Conservation (phyloP, 2,113 vertebrate species). For the Gnathonemus longibarbis region DNA sequence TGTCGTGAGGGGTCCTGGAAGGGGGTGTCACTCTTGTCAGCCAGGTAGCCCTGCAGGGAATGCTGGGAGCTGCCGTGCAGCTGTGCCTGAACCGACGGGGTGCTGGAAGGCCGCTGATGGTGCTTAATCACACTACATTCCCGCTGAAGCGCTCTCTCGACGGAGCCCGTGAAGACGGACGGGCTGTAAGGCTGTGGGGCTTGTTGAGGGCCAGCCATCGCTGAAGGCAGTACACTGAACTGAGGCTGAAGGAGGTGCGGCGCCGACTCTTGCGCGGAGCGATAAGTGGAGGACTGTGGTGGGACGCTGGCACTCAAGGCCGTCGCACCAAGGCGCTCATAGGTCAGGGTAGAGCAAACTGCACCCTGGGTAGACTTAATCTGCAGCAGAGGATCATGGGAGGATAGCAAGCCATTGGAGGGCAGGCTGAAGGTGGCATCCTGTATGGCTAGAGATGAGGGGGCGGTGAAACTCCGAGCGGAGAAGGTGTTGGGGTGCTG, state of each 20-base stretch:
- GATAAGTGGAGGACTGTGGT: constrained; percentile 94
- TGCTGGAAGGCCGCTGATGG: constrained; percentile 97
- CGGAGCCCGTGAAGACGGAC: constrained; percentile 83
- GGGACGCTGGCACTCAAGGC: constrained; percentile 75
- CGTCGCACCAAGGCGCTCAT: constrained; percentile 77
- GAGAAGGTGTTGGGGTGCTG: constrained; percentile 85
- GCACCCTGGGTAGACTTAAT: constrained; percentile 84
- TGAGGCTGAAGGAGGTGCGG: constrained; percentile 95
- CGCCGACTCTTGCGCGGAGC: constrained; percentile 96
- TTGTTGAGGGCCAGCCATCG: constrained; percentile 71
- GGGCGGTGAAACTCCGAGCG: constrained; percentile 78
- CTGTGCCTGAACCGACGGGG: constrained; percentile 78
- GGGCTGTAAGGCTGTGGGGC: constrained; percentile 75
- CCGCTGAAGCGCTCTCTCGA: constrained; percentile 95
- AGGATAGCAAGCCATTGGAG: constrained; percentile 80
- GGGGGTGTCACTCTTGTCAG: constrained; percentile 66
- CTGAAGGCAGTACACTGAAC: constrained; percentile 79
- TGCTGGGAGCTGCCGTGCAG: constrained; percentile 76
- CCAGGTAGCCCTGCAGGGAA: constrained; percentile 82
- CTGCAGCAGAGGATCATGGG: constrained; percentile 81
- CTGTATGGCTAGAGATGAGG: constrained; percentile 79
- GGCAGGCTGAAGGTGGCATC: constrained; percentile 83
- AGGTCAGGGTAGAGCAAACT: constrained; percentile 78
- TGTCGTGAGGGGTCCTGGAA: constrained; percentile 82
- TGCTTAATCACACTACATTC: constrained; percentile 99